These are phyloP conservation scores for Orientallactaga sibirica DNA, from an alignment of 2,797 vertebrate species.

Conservation along the genomic window DNA sequence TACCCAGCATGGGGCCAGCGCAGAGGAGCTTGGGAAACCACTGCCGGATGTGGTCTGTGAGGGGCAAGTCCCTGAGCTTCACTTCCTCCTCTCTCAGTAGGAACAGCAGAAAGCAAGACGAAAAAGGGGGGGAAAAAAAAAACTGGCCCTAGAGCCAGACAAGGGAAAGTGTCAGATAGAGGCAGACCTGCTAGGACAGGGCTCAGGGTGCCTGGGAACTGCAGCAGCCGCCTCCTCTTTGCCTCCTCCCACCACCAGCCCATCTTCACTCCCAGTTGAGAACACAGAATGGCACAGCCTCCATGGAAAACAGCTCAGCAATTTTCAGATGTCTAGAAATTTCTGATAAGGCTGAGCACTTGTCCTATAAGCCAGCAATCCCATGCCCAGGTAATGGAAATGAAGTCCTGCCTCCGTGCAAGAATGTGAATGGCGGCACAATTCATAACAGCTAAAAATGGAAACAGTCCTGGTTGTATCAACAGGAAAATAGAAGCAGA, in stretches of 20 bases:
- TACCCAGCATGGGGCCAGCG: neutral
- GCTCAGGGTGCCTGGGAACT: neutral
- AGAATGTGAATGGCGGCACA: neutral
- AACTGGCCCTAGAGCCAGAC: neutral
- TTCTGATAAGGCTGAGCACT: neutral
- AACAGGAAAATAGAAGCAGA: constrained; percentile 2
- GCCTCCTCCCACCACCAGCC: neutral
- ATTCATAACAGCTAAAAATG: neutral
- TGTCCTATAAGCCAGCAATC: neutral
- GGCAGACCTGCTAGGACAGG: neutral
- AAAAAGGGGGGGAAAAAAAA: neutral
- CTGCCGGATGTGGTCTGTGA: constrained; percentile 1
- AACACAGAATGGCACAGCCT: neutral
- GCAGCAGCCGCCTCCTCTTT: neutral
- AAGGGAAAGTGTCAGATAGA: neutral
- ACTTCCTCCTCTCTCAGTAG: constrained; percentile 14
- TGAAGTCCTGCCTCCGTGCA: neutral
- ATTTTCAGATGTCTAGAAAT: neutral
- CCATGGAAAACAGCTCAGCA: neutral
- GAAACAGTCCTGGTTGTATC: neutral
- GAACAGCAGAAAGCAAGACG: neutral
- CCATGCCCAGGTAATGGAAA: neutral
- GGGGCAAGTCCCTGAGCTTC: neutral
- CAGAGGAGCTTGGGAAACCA: constrained; percentile 35
- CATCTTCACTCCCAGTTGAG: neutral